Evolutionary conservation across 2,113 vertebrate species (phyloP).

Genomic region (Sceloporus tristichus): DNA sequence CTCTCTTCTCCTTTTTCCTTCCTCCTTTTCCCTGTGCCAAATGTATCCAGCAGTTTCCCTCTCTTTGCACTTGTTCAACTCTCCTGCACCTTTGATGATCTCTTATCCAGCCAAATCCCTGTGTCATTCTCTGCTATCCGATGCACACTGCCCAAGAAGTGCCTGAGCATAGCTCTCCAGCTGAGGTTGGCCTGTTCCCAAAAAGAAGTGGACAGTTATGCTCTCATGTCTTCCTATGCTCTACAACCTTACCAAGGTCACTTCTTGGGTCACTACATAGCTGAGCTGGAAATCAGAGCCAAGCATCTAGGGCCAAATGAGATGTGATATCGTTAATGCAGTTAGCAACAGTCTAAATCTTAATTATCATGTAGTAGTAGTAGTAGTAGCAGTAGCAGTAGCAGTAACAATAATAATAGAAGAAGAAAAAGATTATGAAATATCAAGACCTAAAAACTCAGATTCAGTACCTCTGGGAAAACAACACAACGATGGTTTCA

Average conservation of each 20-base stretch:
- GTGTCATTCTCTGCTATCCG: not conserved
- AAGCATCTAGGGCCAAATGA: not conserved
- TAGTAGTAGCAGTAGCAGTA: too few species aligned
- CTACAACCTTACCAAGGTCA: not conserved
- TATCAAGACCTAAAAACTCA: too few species aligned
- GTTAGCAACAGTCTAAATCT: not conserved
- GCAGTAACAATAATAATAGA: too few species aligned
- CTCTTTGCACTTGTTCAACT: not conserved
- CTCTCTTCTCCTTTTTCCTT: not conserved
- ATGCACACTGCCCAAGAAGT: not conserved
- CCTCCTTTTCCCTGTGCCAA: not conserved
- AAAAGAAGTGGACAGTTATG: not conserved
- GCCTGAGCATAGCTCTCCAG: not conserved
- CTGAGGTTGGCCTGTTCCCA: not conserved
- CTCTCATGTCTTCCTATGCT: constrained; percentile 6
- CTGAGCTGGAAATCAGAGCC: not conserved
- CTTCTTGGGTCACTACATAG: not conserved
- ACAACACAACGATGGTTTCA: too few species aligned
- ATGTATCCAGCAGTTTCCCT: too few species aligned
- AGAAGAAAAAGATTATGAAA: too few species aligned
- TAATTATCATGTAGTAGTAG: too few species aligned
- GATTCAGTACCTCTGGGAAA: too few species aligned
- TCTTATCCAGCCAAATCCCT: not conserved
- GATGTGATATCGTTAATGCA: not conserved
- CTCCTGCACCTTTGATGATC: not conserved